Conservation (phyloP, 2,113 vertebrate genomes). For the Callionymus lyra region DNA sequence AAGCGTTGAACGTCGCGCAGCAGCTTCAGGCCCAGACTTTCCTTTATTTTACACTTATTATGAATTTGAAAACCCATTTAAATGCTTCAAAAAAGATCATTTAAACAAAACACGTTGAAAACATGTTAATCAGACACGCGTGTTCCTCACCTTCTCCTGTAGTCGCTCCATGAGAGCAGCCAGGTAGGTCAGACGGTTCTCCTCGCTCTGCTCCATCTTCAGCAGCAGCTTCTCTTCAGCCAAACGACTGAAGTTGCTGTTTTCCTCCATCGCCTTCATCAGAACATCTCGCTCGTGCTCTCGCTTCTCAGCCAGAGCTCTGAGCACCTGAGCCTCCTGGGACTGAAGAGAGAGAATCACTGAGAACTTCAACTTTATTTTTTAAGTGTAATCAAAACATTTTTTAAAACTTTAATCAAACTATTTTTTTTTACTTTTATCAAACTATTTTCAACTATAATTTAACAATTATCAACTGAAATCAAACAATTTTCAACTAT, state of each 20-base stretch:
- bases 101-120: too few relatives aligned
- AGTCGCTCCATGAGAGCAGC: slow-evolving; percentile 86
- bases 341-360: slow-evolving; percentile 57
- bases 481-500: too few relatives aligned
- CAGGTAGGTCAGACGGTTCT: slow-evolving; percentile 86
- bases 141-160: slow-evolving; percentile 81
- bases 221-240: slow-evolving; percentile 87
- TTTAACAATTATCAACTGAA: too few relatives aligned
- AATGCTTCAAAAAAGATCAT: too few relatives aligned
- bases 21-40: too few relatives aligned
- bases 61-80: too few relatives aligned
- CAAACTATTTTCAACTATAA: too few relatives aligned
- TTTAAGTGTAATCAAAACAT: neutral
- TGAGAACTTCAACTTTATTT: neutral
- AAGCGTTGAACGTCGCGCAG: too few relatives aligned
- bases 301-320: slow-evolving; percentile 83
- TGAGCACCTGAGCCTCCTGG: slow-evolving; percentile 88
- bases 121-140: too few relatives aligned
- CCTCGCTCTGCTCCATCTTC: slow-evolving; percentile 94
- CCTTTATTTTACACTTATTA: too few relatives aligned
- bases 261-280: slow-evolving; percentile 94
- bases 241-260: slow-evolving; percentile 96
- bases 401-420: too few relatives aligned
- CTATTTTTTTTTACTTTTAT: too few relatives aligned
- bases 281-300: slow-evolving; percentile 93